Evolutionary conservation across 2,888 invertebrate genomes (phyloP), one percentile per base, ranked within the genome.

Genomic region (Amblyteles armatorius): DNA sequence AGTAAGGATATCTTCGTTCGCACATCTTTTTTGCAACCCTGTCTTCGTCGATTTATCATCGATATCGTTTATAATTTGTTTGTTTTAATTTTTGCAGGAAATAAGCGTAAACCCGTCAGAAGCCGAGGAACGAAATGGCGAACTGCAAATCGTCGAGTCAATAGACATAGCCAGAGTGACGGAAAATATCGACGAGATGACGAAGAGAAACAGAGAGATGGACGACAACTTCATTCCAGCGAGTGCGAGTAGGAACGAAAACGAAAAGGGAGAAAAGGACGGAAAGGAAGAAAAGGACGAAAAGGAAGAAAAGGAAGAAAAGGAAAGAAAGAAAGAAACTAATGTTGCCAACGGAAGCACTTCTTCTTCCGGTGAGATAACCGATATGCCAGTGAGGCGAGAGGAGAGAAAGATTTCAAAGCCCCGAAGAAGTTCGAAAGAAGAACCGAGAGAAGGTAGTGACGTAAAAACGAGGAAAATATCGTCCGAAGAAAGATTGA

Each of bases 141-240:
- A 90, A 63, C 80, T 89, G 9, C 86, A 89, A 63, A 89, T 89
- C 82, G 83, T 83, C 2, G 90, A 92, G 71, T 82, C 90, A 11
- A 87, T 87, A 2, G 90, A 91, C 29, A 90, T 91, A 57, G 85
- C 82, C 3, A 88, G 83, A 36, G 90, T 90, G 3, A 87, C 92
- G 2, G 91, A 91, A 52, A 89, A 90, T 67, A 90, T 92, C 44
- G 87, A 89, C 57, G 90, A 91, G 71, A 88, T 91, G 88, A 91
- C 90, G 11, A 90, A 89, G 76, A 78, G 74, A 50, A 88, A 73
- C 57, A 76, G 74, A 9, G 84, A 78, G 69, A 48, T 86, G 79
- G 76, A 86, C 63, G 82, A 86, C 1, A 68, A 63, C 48, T 87
- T 36, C 52, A 79, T 1, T 22, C 84, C 40, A 79, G 40, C 77